Base-by-base conservation (phyloP, 2,797 vertebrate species). In the Enoplosus armatus region DNA sequence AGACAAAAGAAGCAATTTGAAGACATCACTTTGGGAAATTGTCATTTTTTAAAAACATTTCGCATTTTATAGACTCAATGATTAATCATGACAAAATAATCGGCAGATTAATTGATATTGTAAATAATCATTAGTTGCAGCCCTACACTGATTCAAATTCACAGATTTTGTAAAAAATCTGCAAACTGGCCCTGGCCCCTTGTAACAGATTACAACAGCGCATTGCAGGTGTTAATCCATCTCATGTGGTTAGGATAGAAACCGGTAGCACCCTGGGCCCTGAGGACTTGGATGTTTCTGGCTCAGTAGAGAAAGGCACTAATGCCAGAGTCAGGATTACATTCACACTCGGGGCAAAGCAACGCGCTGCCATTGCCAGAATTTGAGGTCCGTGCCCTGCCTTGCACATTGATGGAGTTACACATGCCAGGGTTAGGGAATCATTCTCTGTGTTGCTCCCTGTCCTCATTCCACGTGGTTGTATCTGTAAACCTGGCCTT, bases 241-340 rank as follows among this genome's bases (percentile, higher is more conserved):
- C 65, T 80, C 80, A 77, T 70, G 76, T 79, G 83, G 65, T 66
- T 71, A n/a, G 66, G 77, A 75, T 80, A 69, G 71, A 75, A 80
- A 85, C 56, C 54, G 6, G 76, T 51, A 31, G 65, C 75, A 72
- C 61, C 69, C 64, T 59, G 56, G 45, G 0, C 31, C 75, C 72
- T 0, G 33, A 72, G 68, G 81, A 77, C 67, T 63, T 31, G 24
- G 65, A 2, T 79, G 54, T 82, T 74, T 87, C 55, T 80, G 78
- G 54, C 72, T 86, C 68, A 56, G 47, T 45, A 16, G 51, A 62
- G 77, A 75, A 84, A 74, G 59, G 27, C 71, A 16, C 29, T 8
- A 45, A 60, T 73, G 80, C 74, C 64, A 82, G 80, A 84, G 67
- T 66, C 2, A 8, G 59, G 77, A 85, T 90, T 90, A 85, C 79